These are phyloP conservation scores for Tachypleus tridentatus DNA, from an alignment of 1,140 invertebrate genomes.

Conservation along the genomic window DNA sequence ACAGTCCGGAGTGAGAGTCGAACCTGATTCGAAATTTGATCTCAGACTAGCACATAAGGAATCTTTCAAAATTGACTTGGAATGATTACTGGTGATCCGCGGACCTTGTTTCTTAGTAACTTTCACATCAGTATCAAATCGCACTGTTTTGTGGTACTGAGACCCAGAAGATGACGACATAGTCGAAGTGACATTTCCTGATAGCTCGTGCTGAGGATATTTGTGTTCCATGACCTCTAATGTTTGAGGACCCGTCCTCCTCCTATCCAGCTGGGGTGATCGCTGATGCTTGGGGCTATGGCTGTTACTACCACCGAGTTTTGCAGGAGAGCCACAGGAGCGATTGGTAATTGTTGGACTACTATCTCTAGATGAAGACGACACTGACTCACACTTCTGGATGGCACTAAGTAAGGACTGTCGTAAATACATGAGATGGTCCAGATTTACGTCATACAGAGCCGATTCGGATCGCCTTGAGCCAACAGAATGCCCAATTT, in stretches of 20 bases:
- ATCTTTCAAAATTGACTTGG: slow-evolving; percentile 25
- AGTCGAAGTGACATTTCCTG: neutral
- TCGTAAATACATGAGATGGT: slow-evolving; percentile 30
- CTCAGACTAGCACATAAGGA: slow-evolving; percentile 23
- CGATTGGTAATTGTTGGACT: slow-evolving; percentile 7
- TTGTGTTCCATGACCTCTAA: neutral
- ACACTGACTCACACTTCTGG: slow-evolving; percentile 26
- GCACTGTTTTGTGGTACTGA: slow-evolving; percentile 19
- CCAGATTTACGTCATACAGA: slow-evolving; percentile 26
- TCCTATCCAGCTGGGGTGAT: slow-evolving; percentile 1
- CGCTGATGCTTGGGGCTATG: neutral
- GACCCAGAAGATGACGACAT: neutral
- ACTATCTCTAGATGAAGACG: slow-evolving; percentile 1
- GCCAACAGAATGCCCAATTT: neutral
- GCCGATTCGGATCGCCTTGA: neutral
- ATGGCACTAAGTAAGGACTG: slow-evolving; percentile 31
- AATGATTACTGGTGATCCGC: neutral
- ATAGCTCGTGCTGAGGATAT: neutral
- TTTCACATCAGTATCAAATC: slow-evolving; percentile 13
- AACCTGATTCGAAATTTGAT: slow-evolving; percentile 18
- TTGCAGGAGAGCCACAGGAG: neutral
- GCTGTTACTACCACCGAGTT: neutral
- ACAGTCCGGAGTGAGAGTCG: slow-evolving; percentile 6
- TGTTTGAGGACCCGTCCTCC: neutral
- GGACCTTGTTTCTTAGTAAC: neutral